Conservation (phyloP, 2,888 invertebrate genomes). For the Synergus gifuensis region DNA sequence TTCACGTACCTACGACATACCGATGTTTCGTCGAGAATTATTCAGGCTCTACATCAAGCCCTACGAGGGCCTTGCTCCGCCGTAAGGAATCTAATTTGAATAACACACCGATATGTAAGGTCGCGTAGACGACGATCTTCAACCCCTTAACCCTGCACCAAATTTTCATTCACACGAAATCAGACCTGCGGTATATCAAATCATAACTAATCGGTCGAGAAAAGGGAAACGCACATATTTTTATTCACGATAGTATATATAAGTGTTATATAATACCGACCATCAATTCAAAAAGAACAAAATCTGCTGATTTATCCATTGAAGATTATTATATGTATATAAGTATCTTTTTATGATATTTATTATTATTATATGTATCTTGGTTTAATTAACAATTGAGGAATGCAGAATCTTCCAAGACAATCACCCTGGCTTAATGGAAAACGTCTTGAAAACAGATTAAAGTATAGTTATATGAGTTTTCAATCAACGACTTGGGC, state of each 20-base stretch:
- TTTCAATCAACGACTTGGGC: slow-evolving; percentile 4
- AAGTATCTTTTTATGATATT: too few relatives aligned
- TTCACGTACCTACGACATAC: slow-evolving; percentile 48
- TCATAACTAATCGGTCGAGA: background rate
- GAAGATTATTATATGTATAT: too few relatives aligned
- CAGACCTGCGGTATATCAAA: background rate
- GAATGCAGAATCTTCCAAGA: background rate
- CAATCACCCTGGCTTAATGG: background rate
- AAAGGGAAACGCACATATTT: background rate
- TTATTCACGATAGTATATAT: background rate
- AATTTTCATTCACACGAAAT: slow-evolving; percentile 23
- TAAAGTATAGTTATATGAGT: background rate
- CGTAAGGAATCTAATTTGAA: slow-evolving; percentile 59
- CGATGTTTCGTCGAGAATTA: slow-evolving; percentile 54
- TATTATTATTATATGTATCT: too few relatives aligned
- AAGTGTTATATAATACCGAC: background rate
- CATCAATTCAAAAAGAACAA: background rate
- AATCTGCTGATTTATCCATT: too few relatives aligned
- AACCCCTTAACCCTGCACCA: slow-evolving; percentile 1
- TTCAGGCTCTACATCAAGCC: slow-evolving; percentile 55
- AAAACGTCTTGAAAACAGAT: slow-evolving; percentile 1
- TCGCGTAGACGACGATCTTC: background rate
- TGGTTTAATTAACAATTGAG: background rate
- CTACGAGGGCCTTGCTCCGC: slow-evolving; percentile 48
- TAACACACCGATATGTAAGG: slow-evolving; percentile 53